Percentiles rank a stretch among this genome's conserved stretches.
phyloP scores from a whole-genome alignment of 1,140 invertebrate species.

The Proctacanthus coquilletti region DNA sequence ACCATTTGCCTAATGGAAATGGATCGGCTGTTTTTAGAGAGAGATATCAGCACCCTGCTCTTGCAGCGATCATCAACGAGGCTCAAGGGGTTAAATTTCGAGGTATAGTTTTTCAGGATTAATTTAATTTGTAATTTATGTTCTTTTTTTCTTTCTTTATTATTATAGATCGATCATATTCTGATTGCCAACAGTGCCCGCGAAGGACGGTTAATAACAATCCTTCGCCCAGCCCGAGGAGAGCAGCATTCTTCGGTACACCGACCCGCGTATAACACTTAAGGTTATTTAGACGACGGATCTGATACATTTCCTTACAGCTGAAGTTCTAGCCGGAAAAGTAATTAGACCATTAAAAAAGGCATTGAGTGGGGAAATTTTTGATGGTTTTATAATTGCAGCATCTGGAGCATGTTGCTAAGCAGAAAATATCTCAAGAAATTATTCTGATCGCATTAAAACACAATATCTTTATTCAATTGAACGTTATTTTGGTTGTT shows the following conservation, averaged over 20 bases:
- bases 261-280: constrained; percentile 25
- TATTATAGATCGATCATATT: constrained; percentile 23
- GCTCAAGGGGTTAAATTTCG: constrained; percentile 25
- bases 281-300: too few species aligned
- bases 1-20: constrained; percentile 10
- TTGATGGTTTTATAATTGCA: too few species aligned
- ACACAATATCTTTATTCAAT: too few species aligned
- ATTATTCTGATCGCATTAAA: too few species aligned
- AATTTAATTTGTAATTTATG: neutral
- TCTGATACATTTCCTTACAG: too few species aligned
- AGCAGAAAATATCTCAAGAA: too few species aligned
- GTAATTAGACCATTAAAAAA: too few species aligned
- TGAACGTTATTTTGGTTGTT: too few species aligned
- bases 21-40: constrained; percentile 24
- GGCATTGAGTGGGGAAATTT: too few species aligned
- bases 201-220: constrained; percentile 20
- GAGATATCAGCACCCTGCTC: constrained; percentile 25
- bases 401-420: too few species aligned
- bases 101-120: constrained; percentile 13
- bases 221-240: constrained; percentile 17
- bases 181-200: constrained; percentile 20
- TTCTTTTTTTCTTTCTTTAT: neutral
- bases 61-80: constrained; percentile 28
- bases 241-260: constrained; percentile 18
- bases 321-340: too few species aligned